Evolutionary conservation across 2,888 invertebrate species (phyloP), one percentile per base, ranked within the genome.

Genomic region (Platycheirus albimanus): DNA sequence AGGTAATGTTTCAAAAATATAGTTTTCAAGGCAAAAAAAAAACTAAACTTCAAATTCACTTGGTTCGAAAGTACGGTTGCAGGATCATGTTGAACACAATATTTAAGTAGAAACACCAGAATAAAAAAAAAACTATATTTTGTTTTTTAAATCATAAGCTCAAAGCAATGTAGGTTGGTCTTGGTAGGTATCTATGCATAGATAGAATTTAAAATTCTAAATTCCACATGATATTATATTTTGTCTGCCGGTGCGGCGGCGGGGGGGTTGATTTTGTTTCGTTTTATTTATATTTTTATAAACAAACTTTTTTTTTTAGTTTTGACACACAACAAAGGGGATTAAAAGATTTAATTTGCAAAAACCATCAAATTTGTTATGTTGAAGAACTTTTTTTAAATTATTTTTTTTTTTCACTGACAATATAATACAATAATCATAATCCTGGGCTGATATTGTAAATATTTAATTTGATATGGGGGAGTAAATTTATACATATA

Each of bases 391-490:
- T 30, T 33, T n/a, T 30, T 19, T n/a, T n/a, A 54, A 7, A 56
- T 38, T 8, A 15, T 24, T n/a, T n/a, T 17, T 33, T 41, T 70
- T 61, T 24, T 33, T 69, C 56, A 72, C 69, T 17, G 36, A 49
- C 56, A n/a, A n/a, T n/a, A n/a, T 69, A 19, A 75, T 81, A 85
- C 88, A 89, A 89, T 88, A 86, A 90, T 90, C 90, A 90, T 90
- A 90, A 90, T 90, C 90, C 90, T 86, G 90, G 89, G 90, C 87
- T 90, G 90, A 89, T 90, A 88, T 86, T 87, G 89, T 86, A 85
- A 64, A 78, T 47, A 61, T 45, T 72, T 71, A 47, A 17, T 58
- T 43, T 47, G 13, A 41, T 28, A 30, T 66, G 84, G 8, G 7
- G 5, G 8, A 86, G 85, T 70, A 69, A 81, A 85, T 86, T 85